Conservation (phyloP, 2,797 vertebrate genomes). For the Atherinosoma microstoma region DNA sequence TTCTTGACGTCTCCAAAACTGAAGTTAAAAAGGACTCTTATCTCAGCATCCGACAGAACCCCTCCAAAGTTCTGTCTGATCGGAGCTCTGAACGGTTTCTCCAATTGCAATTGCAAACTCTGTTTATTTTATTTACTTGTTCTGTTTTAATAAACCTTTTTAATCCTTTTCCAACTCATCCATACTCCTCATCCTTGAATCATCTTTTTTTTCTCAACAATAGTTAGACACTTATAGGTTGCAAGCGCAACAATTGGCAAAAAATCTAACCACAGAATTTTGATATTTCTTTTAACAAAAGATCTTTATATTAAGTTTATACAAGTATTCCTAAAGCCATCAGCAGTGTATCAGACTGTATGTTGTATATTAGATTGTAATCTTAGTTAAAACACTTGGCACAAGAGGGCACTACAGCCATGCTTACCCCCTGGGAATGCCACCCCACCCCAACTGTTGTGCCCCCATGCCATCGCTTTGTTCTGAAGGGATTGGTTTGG, state of each 20-base stretch:
- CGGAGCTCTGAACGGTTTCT: too few relatives aligned
- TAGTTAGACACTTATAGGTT: conserved; percentile 3
- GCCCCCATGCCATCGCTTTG: conserved; percentile 55
- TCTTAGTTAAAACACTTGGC: conserved; percentile 63
- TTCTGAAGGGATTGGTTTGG: conserved; percentile 65
- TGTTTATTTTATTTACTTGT: too few relatives aligned
- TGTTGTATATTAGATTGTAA: not conserved
- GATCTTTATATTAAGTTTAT: not conserved
- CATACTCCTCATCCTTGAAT: too few relatives aligned
- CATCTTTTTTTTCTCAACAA: too few relatives aligned
- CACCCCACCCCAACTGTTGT: conserved; percentile 55
- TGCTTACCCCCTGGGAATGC: conserved; percentile 70
- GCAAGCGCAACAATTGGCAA: conserved; percentile 8
- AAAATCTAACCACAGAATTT: not conserved
- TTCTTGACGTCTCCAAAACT: too few relatives aligned
- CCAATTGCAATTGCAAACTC: too few relatives aligned
- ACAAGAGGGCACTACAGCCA: conserved; percentile 83
- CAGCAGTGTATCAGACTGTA: not conserved
- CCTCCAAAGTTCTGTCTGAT: too few relatives aligned
- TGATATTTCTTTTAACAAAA: not conserved
- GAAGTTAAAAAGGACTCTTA: too few relatives aligned
- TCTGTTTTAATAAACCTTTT: too few relatives aligned
- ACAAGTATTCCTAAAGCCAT: not conserved
- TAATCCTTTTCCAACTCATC: too few relatives aligned
- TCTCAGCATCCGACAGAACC: too few relatives aligned